Evolutionary conservation across 2,113 vertebrate species (phyloP).

Genomic region (Haemorhous mexicanus): DNA sequence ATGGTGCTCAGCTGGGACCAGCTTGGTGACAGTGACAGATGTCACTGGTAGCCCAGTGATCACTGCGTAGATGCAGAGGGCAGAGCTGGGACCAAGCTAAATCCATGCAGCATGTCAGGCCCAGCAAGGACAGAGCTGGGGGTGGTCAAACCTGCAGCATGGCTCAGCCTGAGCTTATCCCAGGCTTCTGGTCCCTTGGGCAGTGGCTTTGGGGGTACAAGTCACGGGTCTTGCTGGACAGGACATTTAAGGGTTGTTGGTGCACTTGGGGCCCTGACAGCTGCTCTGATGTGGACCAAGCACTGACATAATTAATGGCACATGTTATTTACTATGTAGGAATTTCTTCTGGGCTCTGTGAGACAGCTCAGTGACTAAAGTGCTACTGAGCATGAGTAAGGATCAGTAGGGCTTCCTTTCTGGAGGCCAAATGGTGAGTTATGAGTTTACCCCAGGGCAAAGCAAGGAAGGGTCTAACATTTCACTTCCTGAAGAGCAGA

Average conservation of each 20-base stretch:
- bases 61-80: background rate
- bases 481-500: background rate
- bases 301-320: background rate
- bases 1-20: background rate
- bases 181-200: background rate
- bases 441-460: background rate
- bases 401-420: background rate
- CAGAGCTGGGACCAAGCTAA: background rate
- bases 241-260: background rate
- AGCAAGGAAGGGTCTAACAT: background rate
- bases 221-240: background rate
- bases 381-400: background rate
- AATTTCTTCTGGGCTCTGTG: background rate
- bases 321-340: background rate
- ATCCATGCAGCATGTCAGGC: background rate
- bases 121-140: background rate
- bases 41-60: background rate
- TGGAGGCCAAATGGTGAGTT: background rate
- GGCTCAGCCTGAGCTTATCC: background rate
- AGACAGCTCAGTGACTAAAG: background rate
- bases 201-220: background rate
- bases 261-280: background rate
- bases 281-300: background rate
- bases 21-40: background rate
- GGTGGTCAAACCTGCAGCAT: accelerated